phyloP scores from a whole-genome alignment of 2,797 vertebrate species.

The Lithobates pipiens region DNA sequence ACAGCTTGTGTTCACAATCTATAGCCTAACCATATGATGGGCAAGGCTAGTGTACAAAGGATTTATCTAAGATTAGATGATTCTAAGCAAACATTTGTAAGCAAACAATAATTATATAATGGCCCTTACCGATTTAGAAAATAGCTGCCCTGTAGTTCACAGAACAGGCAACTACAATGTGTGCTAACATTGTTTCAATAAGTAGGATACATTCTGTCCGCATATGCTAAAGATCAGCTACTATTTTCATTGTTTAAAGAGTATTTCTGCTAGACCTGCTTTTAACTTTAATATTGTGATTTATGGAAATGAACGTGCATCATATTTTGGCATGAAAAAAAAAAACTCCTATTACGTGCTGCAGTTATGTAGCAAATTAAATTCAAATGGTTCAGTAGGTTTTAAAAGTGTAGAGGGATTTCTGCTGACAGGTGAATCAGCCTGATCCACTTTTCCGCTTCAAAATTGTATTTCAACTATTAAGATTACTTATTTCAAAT shows the following conservation, averaged over 20 bases:
- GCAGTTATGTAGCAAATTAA: slow-evolving; percentile 35
- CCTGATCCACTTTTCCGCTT: slow-evolving; percentile 37
- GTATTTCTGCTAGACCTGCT: not conserved
- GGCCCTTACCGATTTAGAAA: not conserved
- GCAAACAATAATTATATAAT: too few relatives aligned
- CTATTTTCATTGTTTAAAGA: slow-evolving; percentile 7
- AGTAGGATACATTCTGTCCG: not conserved
- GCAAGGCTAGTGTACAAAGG: too few relatives aligned
- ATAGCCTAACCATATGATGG: too few relatives aligned
- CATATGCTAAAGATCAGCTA: not conserved
- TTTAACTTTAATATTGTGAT: slow-evolving; percentile 39
- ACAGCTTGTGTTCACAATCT: too few relatives aligned
- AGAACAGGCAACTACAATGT: not conserved
- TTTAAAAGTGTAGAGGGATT: slow-evolving; percentile 25
- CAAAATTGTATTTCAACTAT: slow-evolving; percentile 48
- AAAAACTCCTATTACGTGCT: slow-evolving; percentile 14
- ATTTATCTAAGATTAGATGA: too few relatives aligned
- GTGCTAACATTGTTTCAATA: not conserved
- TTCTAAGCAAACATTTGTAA: too few relatives aligned
- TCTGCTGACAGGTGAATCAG: slow-evolving; percentile 45
- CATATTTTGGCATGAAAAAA: slow-evolving; percentile 23
- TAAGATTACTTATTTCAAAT: slow-evolving; percentile 43
- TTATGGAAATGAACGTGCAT: slow-evolving; percentile 37
- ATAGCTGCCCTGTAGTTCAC: not conserved
- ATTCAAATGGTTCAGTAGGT: slow-evolving; percentile 46